These are phyloP conservation scores for Syrphus vitripennis DNA, from an alignment of 2,888 invertebrate genomes.

Conservation along the genomic window DNA sequence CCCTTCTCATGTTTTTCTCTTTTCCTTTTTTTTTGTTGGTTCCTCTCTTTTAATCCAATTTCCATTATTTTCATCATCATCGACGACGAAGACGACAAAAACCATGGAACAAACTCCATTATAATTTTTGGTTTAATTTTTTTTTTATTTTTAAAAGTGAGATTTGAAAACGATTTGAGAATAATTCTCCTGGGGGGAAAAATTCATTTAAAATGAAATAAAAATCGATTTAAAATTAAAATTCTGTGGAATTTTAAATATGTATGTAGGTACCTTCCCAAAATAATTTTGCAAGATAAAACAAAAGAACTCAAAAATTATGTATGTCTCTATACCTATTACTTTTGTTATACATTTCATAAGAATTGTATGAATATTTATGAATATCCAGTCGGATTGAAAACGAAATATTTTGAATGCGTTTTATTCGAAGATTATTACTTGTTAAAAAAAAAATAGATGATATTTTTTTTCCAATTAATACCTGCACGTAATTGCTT, in stretches of 20 bases:
- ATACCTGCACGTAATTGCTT: too few species aligned
- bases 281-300: not conserved
- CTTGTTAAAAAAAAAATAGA: too few species aligned
- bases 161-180: slow-evolving; percentile 15
- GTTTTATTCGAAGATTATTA: too few species aligned
- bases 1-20: slow-evolving; percentile 41
- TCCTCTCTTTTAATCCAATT: slow-evolving; percentile 33
- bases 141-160: not conserved
- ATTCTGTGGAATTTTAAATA: not conserved
- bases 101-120: slow-evolving; percentile 31
- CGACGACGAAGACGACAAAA: not conserved
- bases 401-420: too few species aligned
- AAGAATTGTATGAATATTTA: too few species aligned
- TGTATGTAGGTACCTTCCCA: not conserved
- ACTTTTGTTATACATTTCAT: not conserved
- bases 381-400: too few species aligned
- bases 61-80: slow-evolving; percentile 61
- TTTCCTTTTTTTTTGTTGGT: not conserved
- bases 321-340: not conserved
- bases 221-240: slow-evolving; percentile 19
- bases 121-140: not conserved
- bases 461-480: too few species aligned
- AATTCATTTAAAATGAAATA: not conserved
- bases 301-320: not conserved
- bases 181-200: not conserved